A percentile compares a stretch with the other conserved stretches of the same genome.
phyloP scores from a whole-genome alignment of 1,140 invertebrate genomes.

The Lordiphosa clarofinis region DNA sequence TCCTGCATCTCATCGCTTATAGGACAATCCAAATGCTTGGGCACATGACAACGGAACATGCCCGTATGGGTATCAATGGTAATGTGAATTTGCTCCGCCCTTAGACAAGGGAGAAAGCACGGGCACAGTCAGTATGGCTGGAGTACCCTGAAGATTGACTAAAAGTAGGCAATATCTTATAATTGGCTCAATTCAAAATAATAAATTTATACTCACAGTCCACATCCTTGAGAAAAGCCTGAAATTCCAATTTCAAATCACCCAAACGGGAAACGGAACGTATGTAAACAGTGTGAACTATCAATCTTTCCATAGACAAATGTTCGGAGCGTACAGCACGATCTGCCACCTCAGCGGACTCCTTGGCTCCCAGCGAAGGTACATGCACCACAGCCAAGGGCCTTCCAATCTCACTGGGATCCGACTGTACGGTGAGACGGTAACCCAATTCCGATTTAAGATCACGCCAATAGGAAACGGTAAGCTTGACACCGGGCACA shows the following conservation, averaged over 20 bases:
- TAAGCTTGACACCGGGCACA: constrained; percentile 90
- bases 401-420: constrained; percentile 89
- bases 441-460: constrained; percentile 92
- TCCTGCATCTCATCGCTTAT: constrained; percentile 90
- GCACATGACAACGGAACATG: constrained; percentile 92
- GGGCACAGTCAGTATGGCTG: constrained; percentile 93
- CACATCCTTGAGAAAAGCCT: constrained; percentile 86
- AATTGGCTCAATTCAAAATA: not conserved
- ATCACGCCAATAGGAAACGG: constrained; percentile 95
- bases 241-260: constrained; percentile 90
- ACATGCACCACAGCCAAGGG: constrained; percentile 93
- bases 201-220: constrained; percentile 83
- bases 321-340: constrained; percentile 91
- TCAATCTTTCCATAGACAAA: constrained; percentile 94
- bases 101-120: constrained; percentile 93
- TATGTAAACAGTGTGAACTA: constrained; percentile 99
- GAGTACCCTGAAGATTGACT: constrained; percentile 89
- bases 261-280: constrained; percentile 89
- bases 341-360: constrained; percentile 86
- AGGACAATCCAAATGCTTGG: constrained; percentile 90
- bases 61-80: constrained; percentile 97
- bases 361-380: constrained; percentile 88
- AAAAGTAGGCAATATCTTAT: not conserved
- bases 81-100: constrained; percentile 94
- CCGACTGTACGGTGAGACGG: constrained; percentile 92